These are phyloP conservation scores for Philonicus albiceps DNA, from an alignment of 2,888 invertebrate species.

Conservation along the genomic window DNA sequence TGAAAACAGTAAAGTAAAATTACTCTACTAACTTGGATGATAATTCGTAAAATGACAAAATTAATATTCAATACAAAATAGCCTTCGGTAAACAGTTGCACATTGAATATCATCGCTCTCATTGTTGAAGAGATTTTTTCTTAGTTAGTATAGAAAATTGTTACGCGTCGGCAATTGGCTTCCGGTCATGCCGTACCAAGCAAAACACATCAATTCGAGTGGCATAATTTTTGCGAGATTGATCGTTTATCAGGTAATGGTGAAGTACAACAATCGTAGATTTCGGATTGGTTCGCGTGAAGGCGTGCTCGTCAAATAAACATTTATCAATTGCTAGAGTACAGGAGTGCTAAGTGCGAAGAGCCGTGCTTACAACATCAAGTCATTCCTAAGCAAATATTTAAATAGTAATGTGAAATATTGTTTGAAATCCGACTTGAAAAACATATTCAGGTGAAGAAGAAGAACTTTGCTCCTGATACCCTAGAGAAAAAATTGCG, in stretches of 20 bases:
- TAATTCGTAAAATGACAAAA: not conserved
- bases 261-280: not conserved
- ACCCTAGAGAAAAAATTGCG: not conserved
- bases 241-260: not conserved
- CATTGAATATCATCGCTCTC: not conserved
- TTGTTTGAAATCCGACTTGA: not conserved
- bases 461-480: not conserved
- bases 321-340: not conserved
- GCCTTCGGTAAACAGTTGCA: not conserved
- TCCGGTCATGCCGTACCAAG: not conserved
- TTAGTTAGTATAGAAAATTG: not conserved
- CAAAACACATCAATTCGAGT: not conserved
- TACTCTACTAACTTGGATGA: not conserved
- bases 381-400: not conserved
- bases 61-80: not conserved
- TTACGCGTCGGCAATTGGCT: not conserved
- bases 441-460: not conserved
- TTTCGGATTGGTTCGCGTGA: not conserved
- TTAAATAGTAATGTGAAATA: not conserved
- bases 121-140: not conserved
- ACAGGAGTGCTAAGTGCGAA: not conserved
- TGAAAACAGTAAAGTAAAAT: not conserved
- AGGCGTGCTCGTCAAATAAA: not conserved
- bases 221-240: constrained; percentile 4
- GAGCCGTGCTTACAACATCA: not conserved